Evolutionary conservation across 2,888 invertebrate species (phyloP), one percentile per base, ranked within the genome.

Genomic region (Salpingus planirostris): DNA sequence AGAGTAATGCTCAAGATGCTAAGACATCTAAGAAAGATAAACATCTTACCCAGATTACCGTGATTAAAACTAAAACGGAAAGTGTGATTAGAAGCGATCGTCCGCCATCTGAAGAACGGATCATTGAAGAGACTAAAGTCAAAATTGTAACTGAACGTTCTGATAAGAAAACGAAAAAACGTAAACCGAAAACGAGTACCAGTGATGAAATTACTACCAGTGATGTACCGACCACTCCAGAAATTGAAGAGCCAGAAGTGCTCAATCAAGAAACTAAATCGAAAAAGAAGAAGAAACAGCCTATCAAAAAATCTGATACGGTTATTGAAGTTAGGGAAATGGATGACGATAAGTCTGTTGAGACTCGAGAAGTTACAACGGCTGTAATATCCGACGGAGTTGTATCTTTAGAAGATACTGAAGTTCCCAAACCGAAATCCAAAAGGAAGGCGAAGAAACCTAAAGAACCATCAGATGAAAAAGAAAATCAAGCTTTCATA

Each of bases 61-160:
- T 45, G 24, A 38, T 43, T 7, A 50, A 46, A 35, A 42, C 43
- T 5, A 46, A 40, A 18, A 50, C 43, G n/a, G 43, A 42, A 33
- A 46, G 45, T 5, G 31, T 38, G n/a, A 36, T 35, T n/a, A 21
- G 33, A 11, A 33, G 33, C 11, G 31, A 28, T 58, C 46, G 60
- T 52, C 47, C 62, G 57, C 49, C 27, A 27, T 24, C 41, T 13
- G 44, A 47, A 24, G 33, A 42, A 27, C 40, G 40, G 13, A 27
- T 33, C 8, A 35, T 44, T n/a, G 40, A 44, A 38, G 43, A 46
- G 29, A 43, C 32, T n/a, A 30, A 62, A 59, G 45, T 53, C 43
- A 44, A 44, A 38, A 24, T 40, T 36, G 32, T 36, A 31, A 42
- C 30, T n/a, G 40, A 55, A 41, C 27, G 49, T 40, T 29, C 51